A percentile compares a stretch with the other conserved stretches of the same genome.
These are phyloP conservation scores for Acanthosepion pharaonis DNA, from an alignment of 2,888 invertebrate species.

Conservation along the genomic window DNA sequence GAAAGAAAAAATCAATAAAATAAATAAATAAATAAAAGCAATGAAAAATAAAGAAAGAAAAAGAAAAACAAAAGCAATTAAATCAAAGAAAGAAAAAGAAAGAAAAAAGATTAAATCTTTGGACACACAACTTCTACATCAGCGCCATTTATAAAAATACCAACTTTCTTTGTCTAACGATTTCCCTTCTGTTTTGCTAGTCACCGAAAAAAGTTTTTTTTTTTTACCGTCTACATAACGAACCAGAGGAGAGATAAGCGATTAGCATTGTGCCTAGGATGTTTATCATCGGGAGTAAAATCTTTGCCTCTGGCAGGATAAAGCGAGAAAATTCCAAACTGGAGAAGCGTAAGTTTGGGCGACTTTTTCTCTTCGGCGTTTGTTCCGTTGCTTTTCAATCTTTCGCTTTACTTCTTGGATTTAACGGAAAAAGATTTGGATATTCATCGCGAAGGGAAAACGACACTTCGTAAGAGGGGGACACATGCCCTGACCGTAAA, in stretches of 20 bases:
- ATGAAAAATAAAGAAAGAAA: too few relatives aligned
- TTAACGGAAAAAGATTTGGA: not conserved
- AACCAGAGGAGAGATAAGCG: not conserved
- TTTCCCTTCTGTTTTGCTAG: not conserved
- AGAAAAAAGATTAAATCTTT: too few relatives aligned
- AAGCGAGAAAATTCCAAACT: not conserved
- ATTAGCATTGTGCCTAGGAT: not conserved
- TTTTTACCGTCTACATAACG: not conserved
- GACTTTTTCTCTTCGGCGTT: not conserved
- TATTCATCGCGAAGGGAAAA: not conserved
- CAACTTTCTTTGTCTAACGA: not conserved
- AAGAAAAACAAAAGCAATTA: too few relatives aligned
- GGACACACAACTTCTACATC: not conserved
- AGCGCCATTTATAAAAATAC: not conserved
- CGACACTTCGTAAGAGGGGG: not conserved
- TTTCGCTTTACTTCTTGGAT: not conserved
- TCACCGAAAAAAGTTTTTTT: not conserved
- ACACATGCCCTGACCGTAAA: not conserved
- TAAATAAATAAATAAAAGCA: too few relatives aligned
- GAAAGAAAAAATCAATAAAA: too few relatives aligned
- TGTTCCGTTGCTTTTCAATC: not conserved
- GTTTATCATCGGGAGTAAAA: not conserved
- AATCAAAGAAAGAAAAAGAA: too few relatives aligned
- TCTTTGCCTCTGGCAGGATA: not conserved
- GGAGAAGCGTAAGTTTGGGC: not conserved